Base-by-base conservation (phyloP, 1,140 invertebrate genomes). In the Drosophila nigrodunni region DNA sequence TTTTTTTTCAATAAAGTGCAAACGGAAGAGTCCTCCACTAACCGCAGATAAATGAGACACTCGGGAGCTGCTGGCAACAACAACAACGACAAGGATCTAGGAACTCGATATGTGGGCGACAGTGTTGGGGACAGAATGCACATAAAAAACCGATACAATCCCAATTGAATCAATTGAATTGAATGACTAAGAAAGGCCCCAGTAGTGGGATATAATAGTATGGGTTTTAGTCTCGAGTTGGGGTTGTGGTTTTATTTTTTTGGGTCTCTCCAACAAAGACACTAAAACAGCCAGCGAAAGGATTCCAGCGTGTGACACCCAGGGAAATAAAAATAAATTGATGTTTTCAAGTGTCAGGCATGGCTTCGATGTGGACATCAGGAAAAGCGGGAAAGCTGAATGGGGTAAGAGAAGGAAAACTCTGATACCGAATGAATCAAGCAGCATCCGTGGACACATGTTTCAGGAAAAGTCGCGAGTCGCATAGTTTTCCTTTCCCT, bases 131-230 rank as follows among this genome's bases (percentile, higher is more conserved):
- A 64, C 74, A 77, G 74, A 83, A 83, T 79, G 81, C 79, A 79
- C 81, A 83, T 83, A 85, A 83, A 70, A 80, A 79, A 68, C 68
- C 83, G 83, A 87, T 87, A 87, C 83, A 87, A 87, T 88, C 83
- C 83, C 83, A 87, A 87, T 87, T 87, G 83, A 87, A 88, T 87
- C 83, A 87, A 87, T 87, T 87, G 83, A 87, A 87, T 87, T 77
- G 83, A 87, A 87, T 88, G 83, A 78, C 73, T 79, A 77, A 82
- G 62, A 80, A 83, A 80, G 78, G 49, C 41, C 50, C 57, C 57
- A 30, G 41, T 41, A 21, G 39, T 37, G 49, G 44, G 43, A 41
- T 34, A 61, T 66, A 74, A 74, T 59, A 57, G 66, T 30, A 10
- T 57, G 66, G 72, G 54, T 52, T n/a, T 30, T 21, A 35, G 77